Conservation (phyloP, 2,888 invertebrate species). For the Meta bourneti region DNA sequence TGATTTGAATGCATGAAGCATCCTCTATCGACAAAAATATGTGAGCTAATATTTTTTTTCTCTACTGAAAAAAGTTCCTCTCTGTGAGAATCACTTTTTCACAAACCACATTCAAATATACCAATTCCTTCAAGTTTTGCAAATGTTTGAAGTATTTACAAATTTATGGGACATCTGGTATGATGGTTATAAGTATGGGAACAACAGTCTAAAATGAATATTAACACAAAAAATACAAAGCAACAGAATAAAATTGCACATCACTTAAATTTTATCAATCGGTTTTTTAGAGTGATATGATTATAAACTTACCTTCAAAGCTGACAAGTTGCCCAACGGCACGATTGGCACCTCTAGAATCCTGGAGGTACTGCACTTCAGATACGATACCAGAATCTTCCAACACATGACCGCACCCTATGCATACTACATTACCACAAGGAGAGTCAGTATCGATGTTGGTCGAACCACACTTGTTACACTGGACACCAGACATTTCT, state of each 20-base stretch:
- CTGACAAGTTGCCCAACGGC: slow-evolving; percentile 94
- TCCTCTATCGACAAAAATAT: too few relatives aligned
- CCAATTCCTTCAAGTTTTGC: too few relatives aligned
- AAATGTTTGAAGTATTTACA: too few relatives aligned
- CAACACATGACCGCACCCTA: slow-evolving; percentile 95
- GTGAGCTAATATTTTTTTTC: too few relatives aligned
- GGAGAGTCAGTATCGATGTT: slow-evolving; percentile 97
- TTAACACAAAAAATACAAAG: too few relatives aligned
- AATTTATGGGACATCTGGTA: too few relatives aligned
- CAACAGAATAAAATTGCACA: background rate
- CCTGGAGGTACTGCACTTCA: slow-evolving; percentile 97
- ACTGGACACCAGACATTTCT: slow-evolving; percentile 78
- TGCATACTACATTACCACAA: slow-evolving; percentile 97
- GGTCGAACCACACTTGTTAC: slow-evolving; percentile 83
- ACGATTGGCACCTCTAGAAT: slow-evolving; percentile 90
- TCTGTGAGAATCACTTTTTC: too few relatives aligned
- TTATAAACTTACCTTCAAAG: slow-evolving; percentile 83
- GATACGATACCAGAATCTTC: slow-evolving; percentile 98
- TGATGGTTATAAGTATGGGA: too few relatives aligned
- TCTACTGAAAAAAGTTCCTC: too few relatives aligned
- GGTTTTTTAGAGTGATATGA: background rate
- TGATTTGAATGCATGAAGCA: too few relatives aligned
- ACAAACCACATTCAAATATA: too few relatives aligned
- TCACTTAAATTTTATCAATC: background rate
- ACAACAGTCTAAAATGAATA: background rate